Evolutionary conservation across 2,888 invertebrate species (phyloP).

Genomic region (Alsophila aescularia): DNA sequence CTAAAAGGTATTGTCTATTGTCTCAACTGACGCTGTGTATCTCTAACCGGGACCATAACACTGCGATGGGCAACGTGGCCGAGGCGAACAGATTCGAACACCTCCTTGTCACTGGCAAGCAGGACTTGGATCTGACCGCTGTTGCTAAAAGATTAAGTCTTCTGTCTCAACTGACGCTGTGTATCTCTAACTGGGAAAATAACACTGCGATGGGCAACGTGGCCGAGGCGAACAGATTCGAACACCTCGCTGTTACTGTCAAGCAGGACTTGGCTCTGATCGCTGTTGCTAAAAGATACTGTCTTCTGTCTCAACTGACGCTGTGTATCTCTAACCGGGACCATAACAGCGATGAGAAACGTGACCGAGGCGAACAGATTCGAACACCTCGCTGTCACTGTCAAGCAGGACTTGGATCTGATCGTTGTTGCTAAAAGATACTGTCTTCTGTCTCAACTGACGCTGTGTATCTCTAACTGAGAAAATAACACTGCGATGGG

Average conservation of each 20-base stretch:
- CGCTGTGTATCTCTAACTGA: conserved; percentile 88
- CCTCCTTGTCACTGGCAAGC: conserved; percentile 91
- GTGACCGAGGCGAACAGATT: conserved; percentile 94
- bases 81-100: conserved; percentile 95
- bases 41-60: conserved; percentile 94
- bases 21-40: conserved; percentile 77
- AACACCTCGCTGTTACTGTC: conserved; percentile 92
- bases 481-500: conserved; percentile 96
- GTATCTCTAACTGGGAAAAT: conserved; percentile 93
- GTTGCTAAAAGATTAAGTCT: conserved; percentile 85
- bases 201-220: conserved; percentile 95
- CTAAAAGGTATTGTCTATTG: conserved; percentile 76
- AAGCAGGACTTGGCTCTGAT: conserved; percentile 95
- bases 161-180: conserved; percentile 49
- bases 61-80: conserved; percentile 94
- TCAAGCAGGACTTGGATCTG: conserved; percentile 95
- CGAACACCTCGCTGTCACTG: conserved; percentile 92
- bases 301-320: neutral
- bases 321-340: conserved; percentile 91
- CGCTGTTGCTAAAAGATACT: conserved; percentile 87
- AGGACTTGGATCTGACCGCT: conserved; percentile 93
- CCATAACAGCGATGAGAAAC: conserved; percentile 95
- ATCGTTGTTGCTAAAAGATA: conserved; percentile 89
- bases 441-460: neutral
- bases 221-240: conserved; percentile 93